Evolutionary conservation across 2,113 vertebrate species (phyloP), one percentile per base, ranked within the genome.

Genomic region (Siniperca chuatsi): DNA sequence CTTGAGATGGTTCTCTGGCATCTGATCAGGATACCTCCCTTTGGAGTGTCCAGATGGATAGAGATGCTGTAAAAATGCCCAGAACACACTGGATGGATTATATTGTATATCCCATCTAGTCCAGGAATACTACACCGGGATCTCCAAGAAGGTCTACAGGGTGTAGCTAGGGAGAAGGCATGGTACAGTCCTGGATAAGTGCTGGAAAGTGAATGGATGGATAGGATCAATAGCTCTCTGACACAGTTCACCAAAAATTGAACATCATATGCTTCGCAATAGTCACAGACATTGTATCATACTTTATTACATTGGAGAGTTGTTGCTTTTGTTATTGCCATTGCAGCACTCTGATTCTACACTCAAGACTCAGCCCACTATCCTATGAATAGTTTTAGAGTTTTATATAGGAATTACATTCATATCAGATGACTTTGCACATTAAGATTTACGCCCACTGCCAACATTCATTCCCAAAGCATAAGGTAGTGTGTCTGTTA

Each of bases 31-130:
- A 48, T 48, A 48, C 46, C 46, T 48, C 46, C 13, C 12, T 48
- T 12, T 48, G 46, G 18, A 67, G 67, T 9, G 68, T 33, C 35
- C 37, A 61, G 82, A 69, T 80, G 44, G 50, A 81, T 75, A 65
- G 62, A 64, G 15, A 72, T 57, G 46, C 79, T 79, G 61, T 42
- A 1, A 4, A 78, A 79, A 61, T 12, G 58, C 50, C 42, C 71
- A 61, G 46, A 74, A 62, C 55, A 80, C 69, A 71, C 69, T 78
- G 66, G 68, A 35, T 23, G 84, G n/a, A 85, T 89, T 78, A 61
- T 67, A 12, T 29, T 50, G 20, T 75, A 70, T 16, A n/a, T 83
- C 82, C 84, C 4, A 40, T 68, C 9, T 18, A 68, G 68, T 4
- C 48, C 35, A 0, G 15, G 2, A 58, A 48, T 33, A n/a, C 21